phyloP scores from a whole-genome alignment of 2,113 vertebrate species.

The Alouatta palliata region DNA sequence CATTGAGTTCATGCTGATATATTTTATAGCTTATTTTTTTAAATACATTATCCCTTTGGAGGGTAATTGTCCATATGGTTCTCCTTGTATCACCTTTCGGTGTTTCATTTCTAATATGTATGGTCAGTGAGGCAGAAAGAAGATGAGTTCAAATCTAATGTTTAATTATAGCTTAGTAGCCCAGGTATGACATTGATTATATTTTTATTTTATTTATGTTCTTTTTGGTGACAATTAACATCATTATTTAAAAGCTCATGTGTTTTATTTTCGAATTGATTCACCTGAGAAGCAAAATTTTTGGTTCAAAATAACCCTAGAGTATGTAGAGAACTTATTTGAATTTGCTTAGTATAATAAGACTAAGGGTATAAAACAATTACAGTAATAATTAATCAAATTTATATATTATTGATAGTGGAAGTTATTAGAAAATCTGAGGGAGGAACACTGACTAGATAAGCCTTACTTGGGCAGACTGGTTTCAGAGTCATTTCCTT shows the following conservation, averaged over 20 bases:
- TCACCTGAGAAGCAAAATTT: neutral
- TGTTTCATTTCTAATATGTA: neutral
- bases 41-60: neutral
- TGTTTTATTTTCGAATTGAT: constrained; percentile 8
- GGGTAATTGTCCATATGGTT: neutral
- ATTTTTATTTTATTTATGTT: neutral
- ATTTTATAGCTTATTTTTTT: neutral
- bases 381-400: neutral
- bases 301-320: constrained; percentile 4
- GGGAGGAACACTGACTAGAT: neutral
- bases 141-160: neutral
- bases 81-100: neutral
- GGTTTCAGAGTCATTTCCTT: neutral
- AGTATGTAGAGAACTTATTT: neutral
- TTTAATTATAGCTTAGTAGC: neutral
- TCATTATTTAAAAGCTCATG: neutral
- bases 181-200: neutral
- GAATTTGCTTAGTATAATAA: neutral
- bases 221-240: neutral
- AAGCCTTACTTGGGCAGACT: neutral
- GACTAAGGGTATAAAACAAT: neutral
- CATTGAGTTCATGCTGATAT: neutral
- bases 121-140: neutral
- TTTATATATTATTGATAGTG: neutral
- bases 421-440: neutral